These are phyloP conservation scores for Amphipoea oculea DNA, from an alignment of 2,888 invertebrate species.

Conservation along the genomic window DNA sequence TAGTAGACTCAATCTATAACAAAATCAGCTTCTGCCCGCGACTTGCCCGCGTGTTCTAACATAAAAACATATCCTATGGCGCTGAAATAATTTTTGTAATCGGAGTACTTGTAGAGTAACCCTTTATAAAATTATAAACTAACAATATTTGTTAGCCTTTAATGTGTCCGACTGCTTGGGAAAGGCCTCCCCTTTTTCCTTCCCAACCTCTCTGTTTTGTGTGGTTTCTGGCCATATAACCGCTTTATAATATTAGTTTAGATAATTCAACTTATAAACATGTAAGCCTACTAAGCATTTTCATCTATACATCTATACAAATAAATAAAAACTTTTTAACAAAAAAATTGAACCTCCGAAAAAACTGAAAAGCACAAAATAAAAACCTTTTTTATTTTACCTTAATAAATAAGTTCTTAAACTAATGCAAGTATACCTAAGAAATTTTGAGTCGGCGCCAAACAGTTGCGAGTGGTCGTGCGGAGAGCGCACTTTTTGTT, in stretches of 20 bases:
- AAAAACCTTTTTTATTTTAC: too few species aligned
- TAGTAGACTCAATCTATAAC: background rate
- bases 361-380: too few species aligned
- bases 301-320: too few species aligned
- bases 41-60: background rate
- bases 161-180: background rate
- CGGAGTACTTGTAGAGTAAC: background rate
- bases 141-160: background rate
- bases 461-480: too few species aligned
- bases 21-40: background rate
- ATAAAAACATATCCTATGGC: background rate
- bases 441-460: too few species aligned
- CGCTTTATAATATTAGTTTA: background rate
- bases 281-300: background rate
- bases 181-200: background rate
- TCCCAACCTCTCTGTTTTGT: background rate
- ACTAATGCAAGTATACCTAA: too few species aligned
- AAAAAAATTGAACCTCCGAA: too few species aligned
- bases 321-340: too few species aligned
- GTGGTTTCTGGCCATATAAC: background rate
- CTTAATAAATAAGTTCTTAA: too few species aligned
- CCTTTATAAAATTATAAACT: background rate
- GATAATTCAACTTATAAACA: background rate
- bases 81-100: background rate
- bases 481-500: too few species aligned